phyloP scores from a whole-genome alignment of 1,140 invertebrate species.

The Fopius arisanus region DNA sequence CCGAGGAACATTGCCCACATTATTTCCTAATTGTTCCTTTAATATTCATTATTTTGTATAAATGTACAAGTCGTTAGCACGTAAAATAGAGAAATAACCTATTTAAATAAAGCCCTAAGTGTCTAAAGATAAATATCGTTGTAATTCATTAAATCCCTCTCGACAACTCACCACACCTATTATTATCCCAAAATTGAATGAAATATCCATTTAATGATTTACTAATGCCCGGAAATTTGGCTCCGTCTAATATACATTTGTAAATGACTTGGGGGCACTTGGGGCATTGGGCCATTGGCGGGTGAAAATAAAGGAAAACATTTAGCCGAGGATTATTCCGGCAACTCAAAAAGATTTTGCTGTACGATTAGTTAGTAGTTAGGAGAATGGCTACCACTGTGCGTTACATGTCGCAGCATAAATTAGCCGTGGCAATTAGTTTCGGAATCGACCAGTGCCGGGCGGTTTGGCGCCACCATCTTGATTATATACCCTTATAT shows the following conservation, averaged over 20 bases:
- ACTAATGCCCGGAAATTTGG: neutral
- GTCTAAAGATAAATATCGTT: neutral
- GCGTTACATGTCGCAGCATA: constrained; percentile 60
- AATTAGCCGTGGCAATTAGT: constrained; percentile 65
- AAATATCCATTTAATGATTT: neutral
- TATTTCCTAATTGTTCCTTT: neutral
- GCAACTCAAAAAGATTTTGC: constrained; percentile 41
- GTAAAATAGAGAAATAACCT: constrained; percentile 16
- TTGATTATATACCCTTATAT: constrained; percentile 51
- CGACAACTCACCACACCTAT: neutral
- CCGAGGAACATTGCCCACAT: neutral
- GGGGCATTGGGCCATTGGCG: neutral
- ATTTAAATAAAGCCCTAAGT: constrained; percentile 22
- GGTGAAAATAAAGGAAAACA: neutral
- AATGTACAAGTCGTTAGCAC: constrained; percentile 51
- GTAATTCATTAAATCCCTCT: neutral
- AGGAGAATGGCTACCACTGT: constrained; percentile 57
- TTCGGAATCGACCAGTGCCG: constrained; percentile 60
- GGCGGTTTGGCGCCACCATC: constrained; percentile 64
- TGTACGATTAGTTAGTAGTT: constrained; percentile 47
- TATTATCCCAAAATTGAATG: neutral
- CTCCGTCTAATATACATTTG: neutral
- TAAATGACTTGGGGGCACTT: neutral
- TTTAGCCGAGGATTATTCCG: constrained; percentile 19
- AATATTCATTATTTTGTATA: constrained; percentile 53